These are phyloP conservation scores for Arrhamphus sclerolepis DNA, from an alignment of 2,797 vertebrate genomes.

Conservation along the genomic window DNA sequence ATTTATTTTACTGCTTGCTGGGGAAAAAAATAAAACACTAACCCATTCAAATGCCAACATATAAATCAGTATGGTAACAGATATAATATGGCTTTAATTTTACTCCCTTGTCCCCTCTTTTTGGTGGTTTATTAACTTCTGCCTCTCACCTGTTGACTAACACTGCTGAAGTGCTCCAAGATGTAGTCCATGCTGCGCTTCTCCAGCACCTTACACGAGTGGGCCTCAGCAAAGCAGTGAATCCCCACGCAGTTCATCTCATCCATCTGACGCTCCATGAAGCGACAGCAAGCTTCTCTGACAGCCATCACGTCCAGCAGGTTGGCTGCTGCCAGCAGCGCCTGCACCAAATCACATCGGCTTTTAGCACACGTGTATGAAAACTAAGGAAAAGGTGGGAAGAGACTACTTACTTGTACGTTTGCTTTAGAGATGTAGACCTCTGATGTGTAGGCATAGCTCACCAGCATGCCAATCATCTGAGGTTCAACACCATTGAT, in stretches of 20 bases:
- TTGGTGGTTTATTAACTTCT: background rate
- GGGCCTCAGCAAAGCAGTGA: slow-evolving; percentile 86
- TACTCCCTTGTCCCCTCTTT: no score
- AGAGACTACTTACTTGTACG: slow-evolving; percentile 72
- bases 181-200: slow-evolving; percentile 84
- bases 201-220: slow-evolving; percentile 83
- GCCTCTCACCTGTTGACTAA: slow-evolving; percentile 78
- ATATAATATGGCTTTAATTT: no score
- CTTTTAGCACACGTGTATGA: background rate
- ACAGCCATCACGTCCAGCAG: slow-evolving; percentile 85
- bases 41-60: no score
- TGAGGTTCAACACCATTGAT: slow-evolving; percentile 86
- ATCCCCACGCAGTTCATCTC: slow-evolving; percentile 87
- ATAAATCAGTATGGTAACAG: no score
- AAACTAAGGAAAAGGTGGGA: no score
- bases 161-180: slow-evolving; percentile 80
- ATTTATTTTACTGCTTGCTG: no score
- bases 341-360: slow-evolving; percentile 44
- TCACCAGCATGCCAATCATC: slow-evolving; percentile 85
- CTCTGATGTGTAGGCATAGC: slow-evolving; percentile 84
- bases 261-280: slow-evolving; percentile 87
- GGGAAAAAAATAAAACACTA: no score
- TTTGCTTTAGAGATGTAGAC: slow-evolving; percentile 85
- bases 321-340: slow-evolving; percentile 83
- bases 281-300: slow-evolving; percentile 82